These are phyloP conservation scores for Clarias platycephalus DNA, from an alignment of 2,797 vertebrate genomes.

Conservation along the genomic window DNA sequence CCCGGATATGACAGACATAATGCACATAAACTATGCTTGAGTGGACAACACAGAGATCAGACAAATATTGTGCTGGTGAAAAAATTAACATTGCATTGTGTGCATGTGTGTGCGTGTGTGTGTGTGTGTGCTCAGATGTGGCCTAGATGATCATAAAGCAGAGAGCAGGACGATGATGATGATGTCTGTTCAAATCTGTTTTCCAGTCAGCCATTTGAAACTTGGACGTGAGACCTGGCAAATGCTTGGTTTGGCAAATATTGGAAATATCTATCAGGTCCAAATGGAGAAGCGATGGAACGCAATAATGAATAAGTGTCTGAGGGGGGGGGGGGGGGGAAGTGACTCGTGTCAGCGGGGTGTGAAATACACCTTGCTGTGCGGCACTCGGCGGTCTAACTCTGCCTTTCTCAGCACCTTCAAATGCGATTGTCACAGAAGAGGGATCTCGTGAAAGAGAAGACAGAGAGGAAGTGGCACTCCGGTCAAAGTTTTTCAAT, in stretches of 20 bases:
- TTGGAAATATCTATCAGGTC: constrained; percentile 50
- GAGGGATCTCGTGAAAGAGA: constrained; percentile 55
- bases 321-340: constrained; percentile 35
- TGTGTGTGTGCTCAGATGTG: constrained; percentile 23
- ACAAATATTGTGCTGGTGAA: constrained; percentile 55
- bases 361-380: constrained; percentile 50
- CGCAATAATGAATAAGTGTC: constrained; percentile 46
- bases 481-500: constrained; percentile 84
- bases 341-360: constrained; percentile 56
- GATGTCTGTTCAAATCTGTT: constrained; percentile 52
- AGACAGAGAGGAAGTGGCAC: constrained; percentile 63
- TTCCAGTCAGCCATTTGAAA: constrained; percentile 50
- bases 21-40: constrained; percentile 58
- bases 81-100: constrained; percentile 46
- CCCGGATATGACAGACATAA: constrained; percentile 60
- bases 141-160: constrained; percentile 44
- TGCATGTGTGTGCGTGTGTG: neutral
- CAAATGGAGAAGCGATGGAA: constrained; percentile 42
- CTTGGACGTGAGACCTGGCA: constrained; percentile 41
- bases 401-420: constrained; percentile 60
- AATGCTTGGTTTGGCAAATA: constrained; percentile 50
- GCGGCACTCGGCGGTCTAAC: constrained; percentile 50
- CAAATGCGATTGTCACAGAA: constrained; percentile 67
- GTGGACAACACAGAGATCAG: constrained; percentile 50
- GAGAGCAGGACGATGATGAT: constrained; percentile 48